Evolutionary conservation across 1,140 invertebrate genomes (phyloP), one percentile per base, ranked within the genome.

Genomic region (Lithobius niger): DNA sequence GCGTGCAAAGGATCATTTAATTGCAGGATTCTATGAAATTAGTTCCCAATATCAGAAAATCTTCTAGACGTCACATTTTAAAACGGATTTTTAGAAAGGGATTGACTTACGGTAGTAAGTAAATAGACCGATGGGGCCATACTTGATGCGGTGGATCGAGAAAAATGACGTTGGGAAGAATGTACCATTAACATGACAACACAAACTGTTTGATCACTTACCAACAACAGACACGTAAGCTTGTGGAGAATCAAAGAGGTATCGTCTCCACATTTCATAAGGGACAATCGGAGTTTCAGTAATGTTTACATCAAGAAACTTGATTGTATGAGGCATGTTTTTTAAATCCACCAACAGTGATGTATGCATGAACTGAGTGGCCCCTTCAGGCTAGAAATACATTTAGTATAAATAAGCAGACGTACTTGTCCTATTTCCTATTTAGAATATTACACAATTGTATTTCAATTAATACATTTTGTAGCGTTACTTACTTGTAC

Each of bases 231-330:
- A 69, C 13, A 79, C 64, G 36, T 64, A 63, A 2, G 70, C 71
- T 58, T 63, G 65, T 2, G 71, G 66, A 18, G 74, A 76, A 2
- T 76, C 78, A 53, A 71, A 79, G 19, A 81, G 69, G 62, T 77
- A 82, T 22, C 75, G 64, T 53, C 78, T 68, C 54, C 72, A 71
- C 57, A 72, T 64, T 52, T 76, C 65, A 58, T 78, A 76, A 1
- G 79, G 79, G 52, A 77, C 73, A 13, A 76, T 68, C 27, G 78
- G 79, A 36, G 72, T 68, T 66, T 81, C 77, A 36, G 79, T 77
- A 2, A 79, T 70, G 16, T 71, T 70, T 21, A 82, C 75, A 59
- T 80, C 73, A 42, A 81, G 65, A 59, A 78, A 78, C 21, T 74
- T 70, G 2, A 79, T 67, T 0, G 75, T 67, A 18, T 74, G 70